Evolutionary conservation across 2,113 vertebrate species (phyloP).

Genomic region (Rhabdomys dilectus): DNA sequence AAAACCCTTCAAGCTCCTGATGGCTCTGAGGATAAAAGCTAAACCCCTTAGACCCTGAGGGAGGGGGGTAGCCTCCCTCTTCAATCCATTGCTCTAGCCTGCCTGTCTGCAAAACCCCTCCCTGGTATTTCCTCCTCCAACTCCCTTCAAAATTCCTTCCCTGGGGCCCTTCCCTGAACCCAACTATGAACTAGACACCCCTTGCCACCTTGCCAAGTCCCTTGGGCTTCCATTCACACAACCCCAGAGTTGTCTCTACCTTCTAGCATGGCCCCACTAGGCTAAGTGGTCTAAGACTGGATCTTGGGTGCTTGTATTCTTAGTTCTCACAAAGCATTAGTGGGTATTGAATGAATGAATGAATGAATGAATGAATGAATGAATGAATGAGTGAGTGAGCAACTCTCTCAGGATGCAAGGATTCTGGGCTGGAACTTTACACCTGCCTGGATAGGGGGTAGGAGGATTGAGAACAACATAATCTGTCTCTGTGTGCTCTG

Average conservation of each 20-base stretch:
- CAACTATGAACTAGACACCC: neutral
- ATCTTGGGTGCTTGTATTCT: neutral
- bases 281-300: neutral
- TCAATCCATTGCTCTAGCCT: too few species aligned
- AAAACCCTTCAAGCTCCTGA: neutral
- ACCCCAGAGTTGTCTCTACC: neutral
- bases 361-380: neutral
- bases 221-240: neutral
- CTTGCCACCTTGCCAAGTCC: neutral
- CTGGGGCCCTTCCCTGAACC: neutral
- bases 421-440: neutral
- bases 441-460: neutral
- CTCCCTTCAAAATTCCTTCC: neutral
- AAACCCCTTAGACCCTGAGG: neutral
- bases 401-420: neutral
- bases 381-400: too few species aligned
- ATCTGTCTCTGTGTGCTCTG: neutral
- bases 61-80: too few species aligned
- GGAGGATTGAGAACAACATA: neutral
- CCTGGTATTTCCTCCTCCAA: neutral
- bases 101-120: neutral
- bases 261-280: neutral
- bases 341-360: neutral
- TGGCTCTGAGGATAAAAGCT: neutral
- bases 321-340: neutral